A percentile compares a stretch with the other conserved stretches of the same genome.
Conservation (phyloP, 2,888 invertebrate species). For the Phyllotreta cruciferae region DNA sequence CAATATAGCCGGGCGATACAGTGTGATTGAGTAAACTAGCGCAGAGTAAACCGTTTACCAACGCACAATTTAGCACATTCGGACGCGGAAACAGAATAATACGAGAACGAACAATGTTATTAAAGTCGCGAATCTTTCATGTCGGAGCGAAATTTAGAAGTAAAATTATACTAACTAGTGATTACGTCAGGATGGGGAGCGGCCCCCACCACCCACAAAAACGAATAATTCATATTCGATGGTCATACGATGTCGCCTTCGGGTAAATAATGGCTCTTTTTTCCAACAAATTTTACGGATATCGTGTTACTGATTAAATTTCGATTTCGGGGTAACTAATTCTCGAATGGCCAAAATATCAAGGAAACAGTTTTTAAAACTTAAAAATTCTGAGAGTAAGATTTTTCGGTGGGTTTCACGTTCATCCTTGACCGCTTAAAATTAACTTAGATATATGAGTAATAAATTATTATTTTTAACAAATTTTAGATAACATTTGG, state of each 20-base stretch:
- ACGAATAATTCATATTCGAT: slow-evolving; percentile 39
- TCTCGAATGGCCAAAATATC: too few species aligned
- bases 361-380: too few species aligned
- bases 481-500: too few species aligned
- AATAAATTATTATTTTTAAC: too few species aligned
- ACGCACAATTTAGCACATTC: slow-evolving; percentile 1
- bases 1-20: too few species aligned
- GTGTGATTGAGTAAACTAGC: too few species aligned
- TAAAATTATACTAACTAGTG: slow-evolving; percentile 7
- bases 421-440: too few species aligned
- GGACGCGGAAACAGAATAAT: slow-evolving; percentile 7
- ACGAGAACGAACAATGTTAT: slow-evolving; percentile 4
- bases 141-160: slow-evolving; percentile 1
- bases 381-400: too few species aligned
- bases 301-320: slow-evolving; percentile 5
- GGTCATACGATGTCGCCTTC: slow-evolving; percentile 7
- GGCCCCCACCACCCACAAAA: slow-evolving; percentile 44
- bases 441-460: too few species aligned
- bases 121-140: neutral
- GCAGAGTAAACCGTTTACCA: too few species aligned
- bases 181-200: slow-evolving; percentile 35
- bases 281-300: slow-evolving; percentile 10
- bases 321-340: neutral
- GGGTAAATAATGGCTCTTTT: slow-evolving; percentile 1
- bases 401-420: too few species aligned